Evolutionary conservation across 2,797 vertebrate genomes (phyloP), one percentile per base, ranked within the genome.

Genomic region (Chiloscyllium punctatum): DNA sequence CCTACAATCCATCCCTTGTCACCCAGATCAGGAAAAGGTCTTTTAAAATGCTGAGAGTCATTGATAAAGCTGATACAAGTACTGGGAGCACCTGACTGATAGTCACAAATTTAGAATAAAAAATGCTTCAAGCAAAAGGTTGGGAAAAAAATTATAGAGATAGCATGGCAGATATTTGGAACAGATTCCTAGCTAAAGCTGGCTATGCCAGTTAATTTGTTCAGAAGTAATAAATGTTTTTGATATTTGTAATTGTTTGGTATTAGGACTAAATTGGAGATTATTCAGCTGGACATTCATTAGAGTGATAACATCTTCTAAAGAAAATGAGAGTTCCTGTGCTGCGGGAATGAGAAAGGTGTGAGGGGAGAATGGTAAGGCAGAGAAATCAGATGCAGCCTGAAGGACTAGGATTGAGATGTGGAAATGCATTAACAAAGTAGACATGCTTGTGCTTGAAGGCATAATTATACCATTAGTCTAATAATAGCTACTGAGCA

Each of bases 41-140:
- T 91, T 77, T 66, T 91, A 33, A 91, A 91, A 91, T 33, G 88
- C 88, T 91, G 88, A 91, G 33, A 91, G 88, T 33, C 6, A 91
- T 91, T n/a, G 88, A 91, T 66, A 57, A 66, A 21, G 57, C 53
- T 91, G 88, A 91, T 91, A 57, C 16, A 66, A 91, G 33, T 33
- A 66, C 53, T 66, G 88, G n/a, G 88, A 91, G 88, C 5, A 18
- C 4, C n/a, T 33, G 88, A 62, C 33, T 91, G 88, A 57, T 15
- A 16, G 33, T 37, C 88, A 91, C 88, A 91, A 91, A n/a, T 91
- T 62, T 91, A 66, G 62, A 91, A 91, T 66, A 6, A 62, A 91
- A 66, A 90, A 66, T n/a, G 88, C 88, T 57, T 91, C 18, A n/a
- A 66, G 57, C 88, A 90, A 90, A 33, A 90, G 53, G 16, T 91